Conservation (phyloP, 2,113 vertebrate species). For the Dipodomys merriami region DNA sequence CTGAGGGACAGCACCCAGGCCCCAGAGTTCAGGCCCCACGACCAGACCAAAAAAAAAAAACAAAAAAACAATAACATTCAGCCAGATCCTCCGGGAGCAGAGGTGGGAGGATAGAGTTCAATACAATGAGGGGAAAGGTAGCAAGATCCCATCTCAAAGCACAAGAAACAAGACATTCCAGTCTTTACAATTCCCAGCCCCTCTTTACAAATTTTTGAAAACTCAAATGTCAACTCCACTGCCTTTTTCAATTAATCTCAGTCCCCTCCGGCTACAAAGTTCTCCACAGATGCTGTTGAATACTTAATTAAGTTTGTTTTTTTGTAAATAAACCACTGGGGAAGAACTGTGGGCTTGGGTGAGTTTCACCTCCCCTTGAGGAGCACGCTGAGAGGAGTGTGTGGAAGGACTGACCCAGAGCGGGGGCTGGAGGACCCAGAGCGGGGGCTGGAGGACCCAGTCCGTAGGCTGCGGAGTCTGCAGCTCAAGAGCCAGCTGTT, state of each 20-base stretch:
- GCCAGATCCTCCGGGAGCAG: not conserved
- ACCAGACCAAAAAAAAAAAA: too few species aligned
- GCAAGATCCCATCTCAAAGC: too few species aligned
- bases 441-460: too few species aligned
- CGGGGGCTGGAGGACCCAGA: too few species aligned
- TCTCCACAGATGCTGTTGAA: not conserved
- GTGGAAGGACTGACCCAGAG: too few species aligned
- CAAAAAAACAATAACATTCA: not conserved
- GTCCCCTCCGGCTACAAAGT: not conserved
- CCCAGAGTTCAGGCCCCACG: too few species aligned
- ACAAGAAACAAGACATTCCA: not conserved
- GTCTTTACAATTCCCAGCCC: not conserved
- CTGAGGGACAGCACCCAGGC: too few species aligned
- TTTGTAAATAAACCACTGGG: not conserved
- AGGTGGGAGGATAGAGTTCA: too few species aligned
- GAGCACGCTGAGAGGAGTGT: too few species aligned
- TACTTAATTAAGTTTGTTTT: not conserved
- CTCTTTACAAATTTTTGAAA: not conserved
- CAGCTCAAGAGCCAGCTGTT: too few species aligned
- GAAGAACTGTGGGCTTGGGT: not conserved
- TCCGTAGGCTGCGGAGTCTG: too few species aligned
- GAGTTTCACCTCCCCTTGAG: not conserved
- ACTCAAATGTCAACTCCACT: not conserved
- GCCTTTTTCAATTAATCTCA: not conserved
- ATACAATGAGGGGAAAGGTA: too few species aligned